Percentiles rank a stretch among this genome's conserved stretches.
phyloP scores from a whole-genome alignment of 92 coral and sea anemone species.

The Montipora capitata region DNA sequence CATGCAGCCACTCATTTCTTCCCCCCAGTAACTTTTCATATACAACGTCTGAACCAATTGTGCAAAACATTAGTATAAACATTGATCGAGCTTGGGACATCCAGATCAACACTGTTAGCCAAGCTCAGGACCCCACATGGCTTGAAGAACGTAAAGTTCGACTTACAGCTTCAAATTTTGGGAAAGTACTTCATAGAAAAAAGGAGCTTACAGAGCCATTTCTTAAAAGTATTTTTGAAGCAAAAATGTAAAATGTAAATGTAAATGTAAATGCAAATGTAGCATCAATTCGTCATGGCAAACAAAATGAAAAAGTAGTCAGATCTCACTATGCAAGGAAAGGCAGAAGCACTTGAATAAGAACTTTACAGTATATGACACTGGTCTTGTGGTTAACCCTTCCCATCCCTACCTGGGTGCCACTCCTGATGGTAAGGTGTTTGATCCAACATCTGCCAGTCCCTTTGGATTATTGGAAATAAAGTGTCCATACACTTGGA shows the following conservation, averaged over 20 bases:
- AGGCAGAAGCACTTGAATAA: conserved; percentile 43
- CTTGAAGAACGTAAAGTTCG: conserved; percentile 58
- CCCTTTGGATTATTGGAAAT: conserved; percentile 77
- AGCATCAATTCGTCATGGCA: conserved; percentile 75
- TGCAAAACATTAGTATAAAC: too few relatives aligned
- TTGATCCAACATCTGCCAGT: conserved; percentile 73
- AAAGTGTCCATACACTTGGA: conserved; percentile 43
- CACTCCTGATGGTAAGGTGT: conserved; percentile 75
- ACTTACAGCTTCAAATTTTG: conserved; percentile 76
- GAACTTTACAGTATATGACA: conserved; percentile 72
- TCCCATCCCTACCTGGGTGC: conserved; percentile 72
- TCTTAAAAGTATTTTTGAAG: conserved; percentile 47
- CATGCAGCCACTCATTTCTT: conserved; percentile 11
- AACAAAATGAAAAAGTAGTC: conserved; percentile 65
- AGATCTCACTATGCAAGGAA: conserved; percentile 66
- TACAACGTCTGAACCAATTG: conserved; percentile 28
- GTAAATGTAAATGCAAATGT: conserved; percentile 72
- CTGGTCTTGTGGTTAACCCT: conserved; percentile 78
- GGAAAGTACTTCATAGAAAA: conserved; percentile 57
- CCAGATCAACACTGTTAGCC: conserved; percentile 55
- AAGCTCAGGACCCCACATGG: conserved; percentile 66
- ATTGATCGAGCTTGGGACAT: conserved; percentile 54
- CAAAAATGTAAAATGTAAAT: too few relatives aligned
- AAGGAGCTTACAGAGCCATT: conserved; percentile 54
- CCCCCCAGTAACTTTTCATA: conserved; percentile 22